Evolutionary conservation across 2,113 vertebrate genomes (phyloP), one percentile per base, ranked within the genome.

Genomic region (Elephas maximus): DNA sequence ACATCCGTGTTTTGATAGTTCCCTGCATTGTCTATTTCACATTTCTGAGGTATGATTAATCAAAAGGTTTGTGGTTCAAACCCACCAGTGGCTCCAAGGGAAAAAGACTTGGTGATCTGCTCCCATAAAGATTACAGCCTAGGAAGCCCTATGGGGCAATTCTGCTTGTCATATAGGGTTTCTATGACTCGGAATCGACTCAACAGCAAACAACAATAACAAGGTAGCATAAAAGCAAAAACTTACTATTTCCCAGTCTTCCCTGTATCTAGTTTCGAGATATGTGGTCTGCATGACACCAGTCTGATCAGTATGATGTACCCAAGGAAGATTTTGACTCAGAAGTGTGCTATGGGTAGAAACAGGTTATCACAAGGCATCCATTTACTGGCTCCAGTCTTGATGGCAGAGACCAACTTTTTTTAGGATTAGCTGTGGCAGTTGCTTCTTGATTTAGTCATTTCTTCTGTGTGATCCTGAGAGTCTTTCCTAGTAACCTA

Each of bases 201-300:
- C 53, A 57, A 12, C 15, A 57, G 53, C 53, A 57, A 62, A 62
- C 60, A 62, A 62, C 60, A 62, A 57, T 17, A 57, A 17, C 14
- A 93, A 51, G 30, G 45, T 67, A 80, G 30, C n/a, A 83, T 76
- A 74, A 67, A 93, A 95, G 73, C 28, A 41, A 37, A 67, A 94
- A 21, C 12, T 0, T 41, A 8, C 0, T 37, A 3, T 94, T 90
- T 90, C 45, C 45, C 20, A 57, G 18, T 79, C n/a, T 96, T 48
- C 2, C 17, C 33, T 77, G 14, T 51, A 87, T 8, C 65, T 77
- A 81, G 48, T 48, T 28, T 67, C 30, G 30, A 92, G n/a, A 41
- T 67, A 30, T 44, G 8, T 76, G 57, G 28, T 23, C 44, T 15
- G 44, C 81, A 44, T 9, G 60, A 82, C 20, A 83, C 6, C 37